Base-by-base conservation (phyloP, 2,797 vertebrate genomes). In the Pelobates cultripes region DNA sequence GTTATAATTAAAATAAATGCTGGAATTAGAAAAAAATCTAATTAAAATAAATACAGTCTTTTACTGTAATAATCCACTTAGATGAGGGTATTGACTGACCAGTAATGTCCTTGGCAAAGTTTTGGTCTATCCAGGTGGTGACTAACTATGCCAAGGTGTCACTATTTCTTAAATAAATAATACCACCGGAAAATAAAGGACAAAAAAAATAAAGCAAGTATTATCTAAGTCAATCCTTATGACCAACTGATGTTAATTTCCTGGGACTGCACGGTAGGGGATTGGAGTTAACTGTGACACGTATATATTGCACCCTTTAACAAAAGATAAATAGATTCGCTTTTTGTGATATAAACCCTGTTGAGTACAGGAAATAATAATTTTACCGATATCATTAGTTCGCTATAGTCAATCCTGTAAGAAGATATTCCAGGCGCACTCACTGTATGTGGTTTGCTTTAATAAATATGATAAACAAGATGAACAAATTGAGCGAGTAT, bases 391-490 rank as follows among this genome's bases (percentile, higher is more conserved):
- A 83, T 83, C 55, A 83, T 79, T 83, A 55, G 15, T 75, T 75
- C 10, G 40, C 13, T 66, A 40, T 66, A 75, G 71, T 70, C 71
- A 40, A 70, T 66, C 55, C 68, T 44, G 41, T 40, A 83, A 71
- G 70, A 82, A 83, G 75, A 64, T 75, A 75, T 79, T 45, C 44
- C 63, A 43, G 14, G 60, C 43, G 12, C 43, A 73, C 70, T 73
- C 82, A 13, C 82, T 75, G 53, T 83, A 83, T 83, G 82, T 75
- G 71, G 82, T 66, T 83, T 70, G 57, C 72, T 79, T 83, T 83
- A 83, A 83, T 83, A 77, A 83, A 83, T 83, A 83, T 78, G 82
- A 83, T 79, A 83, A 83, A 79, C 82, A 75, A 83, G 77, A 75
- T 64, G 67, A 83, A 43, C 82, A 83, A 83, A 83, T 79, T 83